Percentiles rank a stretch among this genome's conserved stretches.
These are phyloP conservation scores for Sarcoramphus papa DNA, from an alignment of 2,797 vertebrate species.

Conservation along the genomic window DNA sequence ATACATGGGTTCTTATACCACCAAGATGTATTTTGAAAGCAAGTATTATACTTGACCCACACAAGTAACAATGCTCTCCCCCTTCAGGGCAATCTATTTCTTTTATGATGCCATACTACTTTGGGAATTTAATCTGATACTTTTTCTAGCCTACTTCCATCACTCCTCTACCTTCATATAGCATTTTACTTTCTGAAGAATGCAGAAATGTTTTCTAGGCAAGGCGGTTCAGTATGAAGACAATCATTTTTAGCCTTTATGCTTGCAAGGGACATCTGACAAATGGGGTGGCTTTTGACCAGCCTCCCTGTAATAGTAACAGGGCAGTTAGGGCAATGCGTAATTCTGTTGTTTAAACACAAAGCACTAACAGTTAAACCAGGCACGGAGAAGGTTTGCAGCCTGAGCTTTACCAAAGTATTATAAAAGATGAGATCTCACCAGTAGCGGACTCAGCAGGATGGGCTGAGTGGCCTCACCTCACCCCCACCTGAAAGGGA, in stretches of 20 bases:
- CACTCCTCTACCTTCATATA: neutral
- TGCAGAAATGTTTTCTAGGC: neutral
- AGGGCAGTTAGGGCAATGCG: fast-evolving
- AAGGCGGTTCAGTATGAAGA: neutral
- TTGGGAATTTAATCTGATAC: neutral
- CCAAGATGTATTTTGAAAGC: neutral
- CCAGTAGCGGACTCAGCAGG: neutral
- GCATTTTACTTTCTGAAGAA: neutral
- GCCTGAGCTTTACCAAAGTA: neutral
- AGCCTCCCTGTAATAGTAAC: neutral
- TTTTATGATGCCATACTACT: neutral
- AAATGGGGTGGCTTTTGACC: neutral
- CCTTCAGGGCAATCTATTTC: neutral
- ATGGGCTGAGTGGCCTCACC: neutral
- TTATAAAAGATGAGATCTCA: neutral
- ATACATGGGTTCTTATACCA: neutral
- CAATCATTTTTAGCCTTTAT: neutral
- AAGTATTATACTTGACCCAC: neutral
- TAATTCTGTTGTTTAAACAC: neutral
- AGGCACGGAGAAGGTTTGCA: neutral
- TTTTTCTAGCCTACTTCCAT: neutral
- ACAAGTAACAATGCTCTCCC: neutral
- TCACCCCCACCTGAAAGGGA: neutral
- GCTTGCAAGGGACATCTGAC: neutral
- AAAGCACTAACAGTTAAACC: neutral